These are phyloP conservation scores for Argyrosomus japonicus DNA, from an alignment of 2,113 vertebrate genomes.

Conservation along the genomic window DNA sequence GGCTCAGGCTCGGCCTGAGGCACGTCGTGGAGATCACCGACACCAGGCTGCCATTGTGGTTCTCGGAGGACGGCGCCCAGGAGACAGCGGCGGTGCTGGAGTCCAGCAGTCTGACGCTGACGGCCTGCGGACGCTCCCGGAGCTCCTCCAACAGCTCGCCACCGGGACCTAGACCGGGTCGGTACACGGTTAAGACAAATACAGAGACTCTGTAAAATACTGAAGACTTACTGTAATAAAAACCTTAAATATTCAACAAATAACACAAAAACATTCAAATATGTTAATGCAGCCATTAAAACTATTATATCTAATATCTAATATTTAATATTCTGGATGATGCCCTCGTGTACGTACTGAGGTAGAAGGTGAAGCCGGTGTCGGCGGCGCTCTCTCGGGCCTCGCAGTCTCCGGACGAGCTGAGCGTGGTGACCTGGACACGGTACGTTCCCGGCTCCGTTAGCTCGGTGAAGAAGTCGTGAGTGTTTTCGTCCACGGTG, in stretches of 20 bases:
- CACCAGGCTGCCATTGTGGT: slow-evolving; percentile 88
- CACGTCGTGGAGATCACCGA: slow-evolving; percentile 94
- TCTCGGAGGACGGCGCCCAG: slow-evolving; percentile 86
- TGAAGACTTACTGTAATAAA: too few relatives aligned
- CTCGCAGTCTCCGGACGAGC: slow-evolving; percentile 90
- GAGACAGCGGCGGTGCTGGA: slow-evolving; percentile 89
- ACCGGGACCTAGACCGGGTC: slow-evolving; percentile 81
- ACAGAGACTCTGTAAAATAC: too few relatives aligned
- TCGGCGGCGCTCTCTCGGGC: slow-evolving; percentile 87
- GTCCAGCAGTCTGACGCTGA: slow-evolving; percentile 87
- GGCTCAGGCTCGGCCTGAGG: slow-evolving; percentile 90
- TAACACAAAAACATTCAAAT: too few relatives aligned
- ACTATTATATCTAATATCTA: too few relatives aligned
- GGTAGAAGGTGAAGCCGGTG: slow-evolving; percentile 91
- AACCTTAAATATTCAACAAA: too few relatives aligned
- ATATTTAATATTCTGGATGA: too few relatives aligned
- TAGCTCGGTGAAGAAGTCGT: slow-evolving; percentile 91
- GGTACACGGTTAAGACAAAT: too few relatives aligned
- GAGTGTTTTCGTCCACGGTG: slow-evolving; percentile 91
- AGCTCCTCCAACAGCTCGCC: slow-evolving; percentile 93
- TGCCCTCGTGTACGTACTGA: slow-evolving; percentile 85
- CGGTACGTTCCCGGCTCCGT: slow-evolving; percentile 91
- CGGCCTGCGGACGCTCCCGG: slow-evolving; percentile 88
- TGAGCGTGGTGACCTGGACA: slow-evolving; percentile 89
- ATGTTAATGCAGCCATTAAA: too few relatives aligned